A percentile compares a stretch with the other conserved stretches of the same genome.
Conservation (phyloP, 2,888 invertebrate species). For the Diaperis boleti region DNA sequence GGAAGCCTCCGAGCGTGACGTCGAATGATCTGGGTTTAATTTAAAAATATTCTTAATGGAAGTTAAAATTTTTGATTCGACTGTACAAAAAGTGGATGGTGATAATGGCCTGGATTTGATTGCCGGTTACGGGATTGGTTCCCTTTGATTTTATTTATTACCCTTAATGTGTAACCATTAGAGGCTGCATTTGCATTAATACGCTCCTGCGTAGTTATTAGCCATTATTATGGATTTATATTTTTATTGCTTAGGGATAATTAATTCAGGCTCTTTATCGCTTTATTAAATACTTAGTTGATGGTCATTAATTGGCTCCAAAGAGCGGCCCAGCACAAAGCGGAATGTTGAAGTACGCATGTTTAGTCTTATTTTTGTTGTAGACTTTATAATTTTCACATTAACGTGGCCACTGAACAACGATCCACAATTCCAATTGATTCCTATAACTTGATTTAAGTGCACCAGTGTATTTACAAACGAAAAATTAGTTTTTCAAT, state of each 20-base stretch:
- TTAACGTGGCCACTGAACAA: no score
- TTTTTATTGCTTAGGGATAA: slow-evolving; percentile 14
- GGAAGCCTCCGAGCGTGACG: slow-evolving; percentile 22
- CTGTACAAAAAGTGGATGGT: no score
- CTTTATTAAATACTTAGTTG: not conserved
- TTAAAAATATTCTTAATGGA: no score
- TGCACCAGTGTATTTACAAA: no score
- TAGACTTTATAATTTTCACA: no score
- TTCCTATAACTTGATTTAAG: no score
- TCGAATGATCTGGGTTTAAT: not conserved
- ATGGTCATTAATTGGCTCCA: not conserved
- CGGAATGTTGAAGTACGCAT: not conserved
- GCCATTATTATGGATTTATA: slow-evolving; percentile 12
- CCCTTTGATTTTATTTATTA: slow-evolving; percentile 42
- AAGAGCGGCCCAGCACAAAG: not conserved
- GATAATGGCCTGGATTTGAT: not conserved
- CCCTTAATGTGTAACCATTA: slow-evolving; percentile 46
- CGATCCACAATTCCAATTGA: no score
- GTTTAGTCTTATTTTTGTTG: no score
- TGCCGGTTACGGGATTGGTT: slow-evolving; percentile 16
- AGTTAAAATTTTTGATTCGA: no score
- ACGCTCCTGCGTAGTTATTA: slow-evolving; percentile 24
- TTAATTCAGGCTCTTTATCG: slow-evolving; percentile 8
- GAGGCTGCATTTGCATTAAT: slow-evolving; percentile 43
- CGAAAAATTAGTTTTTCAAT: no score